Base-by-base conservation (phyloP, 2,113 vertebrate species). In the Bufo bufo region DNA sequence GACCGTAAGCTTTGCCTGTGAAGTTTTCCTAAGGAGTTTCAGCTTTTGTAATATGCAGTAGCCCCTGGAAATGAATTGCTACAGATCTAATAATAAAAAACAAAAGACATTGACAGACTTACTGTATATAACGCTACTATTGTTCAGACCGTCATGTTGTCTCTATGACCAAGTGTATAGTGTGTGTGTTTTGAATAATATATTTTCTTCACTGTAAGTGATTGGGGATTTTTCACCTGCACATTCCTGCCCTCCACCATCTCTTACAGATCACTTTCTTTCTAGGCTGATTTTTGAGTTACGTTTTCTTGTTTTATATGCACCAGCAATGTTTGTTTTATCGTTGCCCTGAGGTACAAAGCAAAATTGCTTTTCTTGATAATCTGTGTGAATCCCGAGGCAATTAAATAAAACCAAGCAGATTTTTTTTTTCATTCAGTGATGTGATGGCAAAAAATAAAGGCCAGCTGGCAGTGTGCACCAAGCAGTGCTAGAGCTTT, bases 161-260 rank as follows among this genome's bases (percentile, higher is more conserved):
- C 58, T 65, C 43, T 11, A 13, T 71, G 82, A 84, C 66, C 66
- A 84, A 84, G 54, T 84, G 82, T 84, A 84, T 84, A 72, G 81
- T 66, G 43, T 66, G 81, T 83, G 80, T 82, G 33, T 33, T 33
- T 63, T 74, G 14, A 47, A 63, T 82, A 65, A 82, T 82, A 47
- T 82, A 82, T 82, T 82, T 72, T 72, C 23, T 72, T 47, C 49
- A 17, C 23, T 54, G 65, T 49, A 43, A 69, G n/a, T 52, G 19
- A 43, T 4, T 1, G 54, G 16, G 16, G 33, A 45, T 82, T 82
- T 82, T 17, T 54, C 43, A 19, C 7, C 19, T 65, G n/a, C 52
- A 79, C 10, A 23, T 59, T 8, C 54, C 52, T 56, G n/a, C 77
- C 33, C 77, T 80, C 23, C 54, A 6, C 50, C 20, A 56, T 17